phyloP scores from a whole-genome alignment of 2,888 invertebrate genomes.

The Drosophila kuntzei region DNA sequence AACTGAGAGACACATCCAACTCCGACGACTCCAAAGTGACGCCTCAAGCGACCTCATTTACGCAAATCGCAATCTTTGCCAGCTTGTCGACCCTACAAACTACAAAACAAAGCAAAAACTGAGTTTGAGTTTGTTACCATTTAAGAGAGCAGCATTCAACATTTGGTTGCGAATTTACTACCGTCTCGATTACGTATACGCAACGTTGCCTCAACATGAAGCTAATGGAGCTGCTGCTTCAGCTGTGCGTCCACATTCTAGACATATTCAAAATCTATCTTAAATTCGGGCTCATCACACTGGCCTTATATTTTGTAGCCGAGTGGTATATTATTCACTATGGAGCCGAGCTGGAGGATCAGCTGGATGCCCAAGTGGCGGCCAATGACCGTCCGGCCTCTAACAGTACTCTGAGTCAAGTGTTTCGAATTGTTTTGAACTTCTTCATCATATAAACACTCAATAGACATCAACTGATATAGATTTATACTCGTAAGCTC shows the following conservation, averaged over 20 bases:
- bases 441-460: slow-evolving; percentile 63
- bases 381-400: slow-evolving; percentile 47
- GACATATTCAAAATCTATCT: slow-evolving; percentile 82
- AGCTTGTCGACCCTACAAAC: slow-evolving; percentile 39
- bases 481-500: not conserved
- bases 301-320: slow-evolving; percentile 78
- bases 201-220: slow-evolving; percentile 46
- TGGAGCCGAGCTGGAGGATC: slow-evolving; percentile 71
- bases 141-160: slow-evolving; percentile 7
- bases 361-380: slow-evolving; percentile 61
- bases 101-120: not conserved
- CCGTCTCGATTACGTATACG: not conserved
- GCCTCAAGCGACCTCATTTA: slow-evolving; percentile 66
- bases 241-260: slow-evolving; percentile 61
- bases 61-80: slow-evolving; percentile 66
- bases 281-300: slow-evolving; percentile 80
- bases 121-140: not conserved
- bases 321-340: slow-evolving; percentile 83
- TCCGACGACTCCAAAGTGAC: slow-evolving; percentile 19
- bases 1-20: slow-evolving; percentile 24
- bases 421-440: slow-evolving; percentile 69
- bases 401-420: slow-evolving; percentile 71
- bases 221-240: slow-evolving; percentile 62
- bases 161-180: not conserved
- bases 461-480: not conserved